Percentiles rank a stretch among this genome's conserved stretches.
phyloP scores from a whole-genome alignment of 2,888 invertebrate species.

The Lamellibrachia columna region DNA sequence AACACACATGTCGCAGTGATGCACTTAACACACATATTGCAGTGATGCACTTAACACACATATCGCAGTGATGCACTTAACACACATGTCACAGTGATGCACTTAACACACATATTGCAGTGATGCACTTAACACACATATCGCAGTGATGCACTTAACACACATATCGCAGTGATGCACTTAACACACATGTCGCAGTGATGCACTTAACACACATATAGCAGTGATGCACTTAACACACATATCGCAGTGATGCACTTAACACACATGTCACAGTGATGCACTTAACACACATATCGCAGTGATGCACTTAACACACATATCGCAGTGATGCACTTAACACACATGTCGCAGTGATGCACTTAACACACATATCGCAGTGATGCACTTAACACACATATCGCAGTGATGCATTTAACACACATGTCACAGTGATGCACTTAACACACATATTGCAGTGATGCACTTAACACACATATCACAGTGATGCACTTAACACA shows the following conservation, averaged over 20 bases:
- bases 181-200: neutral
- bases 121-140: no score
- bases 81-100: neutral
- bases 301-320: no score
- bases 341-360: neutral
- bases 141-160: no score
- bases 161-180: neutral
- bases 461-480: neutral
- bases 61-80: neutral
- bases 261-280: no score
- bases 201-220: neutral
- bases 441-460: neutral
- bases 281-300: no score
- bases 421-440: no score
- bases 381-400: neutral
- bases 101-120: no score
- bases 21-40: neutral
- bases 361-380: neutral
- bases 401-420: neutral
- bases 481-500: neutral
- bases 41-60: neutral
- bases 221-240: neutral
- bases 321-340: neutral
- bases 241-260: neutral
- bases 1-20: neutral